Percentiles rank a stretch among this genome's conserved stretches.
phyloP scores from a whole-genome alignment of 2,113 vertebrate genomes.

The Megatriorchis doriae region DNA sequence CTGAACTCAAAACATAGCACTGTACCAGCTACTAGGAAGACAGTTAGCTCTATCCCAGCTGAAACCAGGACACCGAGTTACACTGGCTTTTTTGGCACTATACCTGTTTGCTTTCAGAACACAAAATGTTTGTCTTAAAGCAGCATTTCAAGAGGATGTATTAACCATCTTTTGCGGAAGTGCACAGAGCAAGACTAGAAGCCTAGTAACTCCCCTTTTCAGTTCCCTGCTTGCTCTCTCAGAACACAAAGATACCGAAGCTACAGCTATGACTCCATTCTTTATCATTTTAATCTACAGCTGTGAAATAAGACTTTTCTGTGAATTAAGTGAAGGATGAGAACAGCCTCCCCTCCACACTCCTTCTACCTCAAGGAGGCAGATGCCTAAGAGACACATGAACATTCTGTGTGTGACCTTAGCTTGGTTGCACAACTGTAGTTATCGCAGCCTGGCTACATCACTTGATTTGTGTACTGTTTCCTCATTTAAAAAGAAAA shows the following conservation, averaged over 20 bases:
- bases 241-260: fast-evolving
- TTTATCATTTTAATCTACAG: not conserved
- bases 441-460: not conserved
- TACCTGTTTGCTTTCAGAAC: not conserved
- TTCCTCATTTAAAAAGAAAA: not conserved
- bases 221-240: not conserved
- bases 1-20: too few species aligned
- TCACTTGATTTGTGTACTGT: not conserved
- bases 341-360: not conserved
- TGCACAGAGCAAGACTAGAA: not conserved
- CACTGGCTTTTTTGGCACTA: not conserved
- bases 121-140: not conserved
- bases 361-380: not conserved
- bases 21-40: too few species aligned
- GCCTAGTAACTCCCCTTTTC: not conserved
- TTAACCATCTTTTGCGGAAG: not conserved
- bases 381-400: not conserved
- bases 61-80: too few species aligned
- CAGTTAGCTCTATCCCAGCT: too few species aligned
- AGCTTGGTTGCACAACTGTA: not conserved
- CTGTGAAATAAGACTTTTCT: not conserved
- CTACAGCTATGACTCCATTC: not conserved
- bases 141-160: not conserved
- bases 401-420: not conserved
- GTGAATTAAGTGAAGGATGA: not conserved